Conservation (phyloP, 2,113 vertebrate genomes). For the Nycticorax nycticorax region DNA sequence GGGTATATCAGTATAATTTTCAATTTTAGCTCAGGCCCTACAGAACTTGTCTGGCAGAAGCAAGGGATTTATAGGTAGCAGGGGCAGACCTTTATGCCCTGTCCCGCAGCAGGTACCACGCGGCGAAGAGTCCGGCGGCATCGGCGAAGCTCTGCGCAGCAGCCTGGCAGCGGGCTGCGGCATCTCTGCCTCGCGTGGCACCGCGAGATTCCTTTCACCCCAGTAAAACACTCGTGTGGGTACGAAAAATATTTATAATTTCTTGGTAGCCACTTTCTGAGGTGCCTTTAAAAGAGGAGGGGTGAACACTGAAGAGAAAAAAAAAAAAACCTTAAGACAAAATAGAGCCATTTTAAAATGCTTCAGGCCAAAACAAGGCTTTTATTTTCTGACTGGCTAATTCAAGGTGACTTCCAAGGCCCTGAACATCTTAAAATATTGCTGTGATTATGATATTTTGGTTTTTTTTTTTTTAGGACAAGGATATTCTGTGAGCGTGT, state of each 20-base stretch:
- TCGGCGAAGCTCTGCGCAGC: background rate
- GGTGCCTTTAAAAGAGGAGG: background rate
- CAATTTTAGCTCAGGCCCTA: background rate
- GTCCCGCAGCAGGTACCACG: background rate
- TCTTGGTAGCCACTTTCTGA: background rate
- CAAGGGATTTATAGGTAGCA: accelerated
- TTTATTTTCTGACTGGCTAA: background rate
- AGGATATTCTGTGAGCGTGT: accelerated
- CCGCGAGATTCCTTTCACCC: background rate
- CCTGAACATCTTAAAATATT: background rate
- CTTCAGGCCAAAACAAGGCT: background rate
- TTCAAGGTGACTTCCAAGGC: background rate
- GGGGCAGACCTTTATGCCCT: background rate
- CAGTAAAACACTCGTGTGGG: background rate
- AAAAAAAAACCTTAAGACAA: too few species aligned
- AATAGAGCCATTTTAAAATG: accelerated
- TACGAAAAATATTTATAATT: background rate
- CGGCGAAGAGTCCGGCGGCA: background rate
- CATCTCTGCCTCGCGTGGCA: background rate
- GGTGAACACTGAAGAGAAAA: accelerated
- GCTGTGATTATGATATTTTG: background rate
- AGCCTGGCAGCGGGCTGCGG: background rate
- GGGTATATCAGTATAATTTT: background rate
- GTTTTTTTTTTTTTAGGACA: too few species aligned
- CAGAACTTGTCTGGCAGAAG: background rate